Evolutionary conservation across 1,140 invertebrate genomes (phyloP), one percentile per base, ranked within the genome.

Genomic region (Aphelinus certus): DNA sequence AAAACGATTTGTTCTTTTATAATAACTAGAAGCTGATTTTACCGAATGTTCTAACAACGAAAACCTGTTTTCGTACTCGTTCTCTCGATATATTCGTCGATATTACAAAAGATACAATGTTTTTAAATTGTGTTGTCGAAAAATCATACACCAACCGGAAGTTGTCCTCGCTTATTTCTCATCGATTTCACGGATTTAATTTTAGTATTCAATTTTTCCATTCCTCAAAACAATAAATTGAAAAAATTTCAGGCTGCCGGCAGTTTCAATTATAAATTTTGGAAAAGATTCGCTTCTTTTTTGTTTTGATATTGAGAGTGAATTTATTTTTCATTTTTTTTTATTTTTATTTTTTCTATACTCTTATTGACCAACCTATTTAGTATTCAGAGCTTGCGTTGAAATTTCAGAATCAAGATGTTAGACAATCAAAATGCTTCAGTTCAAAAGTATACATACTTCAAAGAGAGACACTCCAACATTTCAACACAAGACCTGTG

Each of bases 101-200:
- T 65, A 70, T 46, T 75, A 64, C 61, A 75, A 70, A 70, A 70
- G 61, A 62, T 68, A 67, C 64, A 68, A 74, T 74, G 43, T 74
- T 68, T 68, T n/a, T 51, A 74, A 74, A 61, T 74, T 26, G 63
- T n/a, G 47, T 68, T 62, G 57, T 74, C 71, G 64, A 66, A 73
- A 61, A 61, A 71, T 71, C 60, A 62, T 62, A 68, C 60, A 56
- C 43, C 66, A 68, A 68, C 65, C 46, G 10, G 26, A 74, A 72
- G n/a, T 72, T 57, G 46, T 5, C 64, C 6, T 72, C 56, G 64
- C 48, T 10, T 68, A 43, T 49, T 56, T 47, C 26, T 7, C 45
- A 61, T 70, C 51, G 56, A 70, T 46, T 48, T 67, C 49, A 60
- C 46, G 58, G 48, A 61, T 75, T 45, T 61, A 69, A 75, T 75